Percentiles rank a stretch among this genome's conserved stretches.
These are phyloP conservation scores for Pterocles burchelli DNA, from an alignment of 2,113 vertebrate species.

Conservation along the genomic window DNA sequence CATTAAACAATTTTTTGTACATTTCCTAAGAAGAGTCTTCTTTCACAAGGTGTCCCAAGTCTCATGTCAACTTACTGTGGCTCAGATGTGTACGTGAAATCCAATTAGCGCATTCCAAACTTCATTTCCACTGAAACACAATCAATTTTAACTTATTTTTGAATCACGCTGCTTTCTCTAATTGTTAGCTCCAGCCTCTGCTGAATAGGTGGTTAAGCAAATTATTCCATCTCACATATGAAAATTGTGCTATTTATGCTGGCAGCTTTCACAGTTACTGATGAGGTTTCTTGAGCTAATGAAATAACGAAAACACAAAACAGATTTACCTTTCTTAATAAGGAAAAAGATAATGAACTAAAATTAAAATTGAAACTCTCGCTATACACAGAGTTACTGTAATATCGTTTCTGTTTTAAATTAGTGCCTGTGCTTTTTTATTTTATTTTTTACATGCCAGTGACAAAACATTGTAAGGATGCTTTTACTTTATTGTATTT, in stretches of 20 bases:
- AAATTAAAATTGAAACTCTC: slow-evolving; percentile 83
- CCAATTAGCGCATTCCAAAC: slow-evolving; percentile 85
- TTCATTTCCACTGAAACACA: slow-evolving; percentile 86
- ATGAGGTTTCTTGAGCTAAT: slow-evolving; percentile 82
- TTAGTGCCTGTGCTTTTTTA: slow-evolving; percentile 50
- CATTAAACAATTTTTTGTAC: slow-evolving; percentile 78
- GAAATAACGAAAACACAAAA: slow-evolving; percentile 87
- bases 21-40: slow-evolving; percentile 73
- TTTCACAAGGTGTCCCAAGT: slow-evolving; percentile 67
- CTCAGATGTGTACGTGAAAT: slow-evolving; percentile 77
- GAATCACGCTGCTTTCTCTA: slow-evolving; percentile 79
- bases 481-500: slow-evolving; percentile 28
- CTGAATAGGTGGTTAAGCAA: slow-evolving; percentile 81
- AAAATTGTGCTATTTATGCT: slow-evolving; percentile 81
- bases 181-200: slow-evolving; percentile 81
- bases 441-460: slow-evolving; percentile 35
- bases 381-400: slow-evolving; percentile 58
- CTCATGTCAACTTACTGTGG: slow-evolving; percentile 74
- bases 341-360: slow-evolving; percentile 82
- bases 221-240: slow-evolving; percentile 78
- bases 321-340: slow-evolving; percentile 85
- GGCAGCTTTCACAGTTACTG: slow-evolving; percentile 78
- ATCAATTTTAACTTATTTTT: slow-evolving; percentile 89
- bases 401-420: slow-evolving; percentile 72
- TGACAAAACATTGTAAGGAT: slow-evolving; percentile 15